A percentile compares a stretch with the other conserved stretches of the same genome.
Evolutionary conservation across 2,888 invertebrate species (phyloP).

Genomic region (Drosophila niveifrons): DNA sequence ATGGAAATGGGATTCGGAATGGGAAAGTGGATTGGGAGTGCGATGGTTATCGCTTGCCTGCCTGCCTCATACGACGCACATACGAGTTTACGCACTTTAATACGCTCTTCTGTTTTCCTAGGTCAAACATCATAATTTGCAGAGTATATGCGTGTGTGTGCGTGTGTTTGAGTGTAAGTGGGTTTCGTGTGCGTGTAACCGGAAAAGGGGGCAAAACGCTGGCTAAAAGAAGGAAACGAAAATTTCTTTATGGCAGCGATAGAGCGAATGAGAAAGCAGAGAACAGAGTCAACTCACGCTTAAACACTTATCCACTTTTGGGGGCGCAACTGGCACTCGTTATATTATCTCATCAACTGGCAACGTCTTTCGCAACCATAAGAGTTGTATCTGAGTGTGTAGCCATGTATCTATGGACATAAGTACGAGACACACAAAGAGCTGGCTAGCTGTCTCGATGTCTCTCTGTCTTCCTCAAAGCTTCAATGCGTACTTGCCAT

Average conservation of each 20-base stretch:
- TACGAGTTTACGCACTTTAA: constrained; percentile 30
- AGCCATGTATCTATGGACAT: constrained; percentile 26
- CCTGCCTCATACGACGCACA: constrained; percentile 35
- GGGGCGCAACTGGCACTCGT: constrained; percentile 60
- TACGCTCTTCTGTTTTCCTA: constrained; percentile 56
- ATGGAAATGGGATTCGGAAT: constrained; percentile 9
- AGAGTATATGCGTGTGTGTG: constrained; percentile 35
- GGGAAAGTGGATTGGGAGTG: neutral
- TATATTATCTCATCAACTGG: constrained; percentile 75
- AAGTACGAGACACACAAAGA: constrained; percentile 28
- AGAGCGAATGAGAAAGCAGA: constrained; percentile 39
- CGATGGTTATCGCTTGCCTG: constrained; percentile 45
- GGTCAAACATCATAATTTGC: constrained; percentile 76
- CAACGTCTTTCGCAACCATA: constrained; percentile 67
- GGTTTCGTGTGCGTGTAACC: constrained; percentile 60
- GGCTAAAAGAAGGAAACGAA: constrained; percentile 50
- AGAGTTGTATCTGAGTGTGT: constrained; percentile 42
- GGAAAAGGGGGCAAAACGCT: constrained; percentile 65
- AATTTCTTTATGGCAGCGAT: constrained; percentile 71
- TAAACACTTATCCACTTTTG: constrained; percentile 76
- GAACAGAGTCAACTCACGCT: constrained; percentile 61
- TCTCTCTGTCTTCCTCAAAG: constrained; percentile 33
- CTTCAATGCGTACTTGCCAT: constrained; percentile 26
- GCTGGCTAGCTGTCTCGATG: constrained; percentile 4
- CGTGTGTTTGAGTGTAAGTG: constrained; percentile 30